phyloP scores from a whole-genome alignment of 1,140 invertebrate species.

The Pinna nobilis region DNA sequence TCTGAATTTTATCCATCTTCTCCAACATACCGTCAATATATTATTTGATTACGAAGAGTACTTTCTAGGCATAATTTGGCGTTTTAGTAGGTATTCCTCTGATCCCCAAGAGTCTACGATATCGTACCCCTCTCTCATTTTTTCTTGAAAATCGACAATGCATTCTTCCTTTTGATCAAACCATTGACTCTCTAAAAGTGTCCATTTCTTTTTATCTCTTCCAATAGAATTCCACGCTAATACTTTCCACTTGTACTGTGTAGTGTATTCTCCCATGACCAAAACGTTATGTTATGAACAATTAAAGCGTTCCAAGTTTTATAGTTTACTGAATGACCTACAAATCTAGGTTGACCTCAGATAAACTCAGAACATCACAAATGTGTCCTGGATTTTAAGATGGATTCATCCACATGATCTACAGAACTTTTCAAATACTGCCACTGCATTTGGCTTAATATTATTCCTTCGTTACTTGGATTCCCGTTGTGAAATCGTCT shows the following conservation, averaged over 20 bases:
- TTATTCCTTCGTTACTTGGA: conserved; percentile 1
- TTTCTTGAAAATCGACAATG: conserved; percentile 12
- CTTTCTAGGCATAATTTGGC: conserved; percentile 14
- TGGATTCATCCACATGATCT: not conserved
- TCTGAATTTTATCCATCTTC: conserved; percentile 15
- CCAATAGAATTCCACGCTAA: conserved; percentile 17
- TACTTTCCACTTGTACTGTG: conserved; percentile 23
- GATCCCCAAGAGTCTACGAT: conserved; percentile 17
- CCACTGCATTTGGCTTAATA: conserved; percentile 7
- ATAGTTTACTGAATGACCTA: not conserved
- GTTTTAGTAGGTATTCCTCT: conserved; percentile 18
- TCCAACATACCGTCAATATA: no score
- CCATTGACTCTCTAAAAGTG: conserved; percentile 23
- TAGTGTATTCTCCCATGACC: conserved; percentile 11
- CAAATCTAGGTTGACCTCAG: not conserved
- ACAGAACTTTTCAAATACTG: not conserved
- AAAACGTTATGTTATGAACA: not conserved
- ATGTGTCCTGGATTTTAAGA: not conserved
- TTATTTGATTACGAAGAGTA: conserved; percentile 12
- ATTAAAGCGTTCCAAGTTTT: no score
- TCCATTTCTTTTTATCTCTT: conserved; percentile 20
- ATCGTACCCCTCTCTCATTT: conserved; percentile 23
- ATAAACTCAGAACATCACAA: not conserved
- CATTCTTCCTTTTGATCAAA: conserved; percentile 22
- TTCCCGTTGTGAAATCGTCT: conserved; percentile 2